Percentiles rank a stretch among this genome's conserved stretches.
Evolutionary conservation across 2,797 vertebrate species (phyloP).

Genomic region (Syngnathus acus): DNA sequence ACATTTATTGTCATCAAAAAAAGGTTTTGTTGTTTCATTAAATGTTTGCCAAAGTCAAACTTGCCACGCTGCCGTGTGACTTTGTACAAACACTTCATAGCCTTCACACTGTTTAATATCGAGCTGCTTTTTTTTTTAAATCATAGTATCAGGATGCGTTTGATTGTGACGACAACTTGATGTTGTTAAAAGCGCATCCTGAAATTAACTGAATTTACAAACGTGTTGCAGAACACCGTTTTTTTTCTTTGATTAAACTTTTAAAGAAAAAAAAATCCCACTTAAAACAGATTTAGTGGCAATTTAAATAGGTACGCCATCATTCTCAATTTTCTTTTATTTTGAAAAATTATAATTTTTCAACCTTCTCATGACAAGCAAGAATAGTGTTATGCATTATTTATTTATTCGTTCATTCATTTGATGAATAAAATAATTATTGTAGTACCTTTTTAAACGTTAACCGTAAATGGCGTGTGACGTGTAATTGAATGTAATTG

Average conservation of each 20-base stretch:
- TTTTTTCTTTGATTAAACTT: background rate
- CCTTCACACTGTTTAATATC: background rate
- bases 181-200: background rate
- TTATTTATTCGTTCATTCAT: too few relatives aligned
- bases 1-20: background rate
- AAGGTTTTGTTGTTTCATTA: background rate
- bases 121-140: background rate
- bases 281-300: background rate
- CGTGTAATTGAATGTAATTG: background rate
- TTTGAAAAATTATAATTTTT: background rate
- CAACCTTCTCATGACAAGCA: too few relatives aligned
- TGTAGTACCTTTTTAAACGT: too few relatives aligned
- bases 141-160: background rate
- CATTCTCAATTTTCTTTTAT: background rate
- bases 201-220: background rate
- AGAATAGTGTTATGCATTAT: too few relatives aligned
- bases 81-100: background rate
- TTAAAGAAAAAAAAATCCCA: background rate
- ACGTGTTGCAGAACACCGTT: background rate
- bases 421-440: too few relatives aligned
- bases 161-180: background rate
- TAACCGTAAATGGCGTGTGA: background rate
- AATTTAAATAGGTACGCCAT: background rate
- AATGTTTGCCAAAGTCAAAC: background rate
- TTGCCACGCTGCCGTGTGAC: background rate